Evolutionary conservation across 2,888 invertebrate species (phyloP).

Genomic region (Listrodromus nycthemerus): DNA sequence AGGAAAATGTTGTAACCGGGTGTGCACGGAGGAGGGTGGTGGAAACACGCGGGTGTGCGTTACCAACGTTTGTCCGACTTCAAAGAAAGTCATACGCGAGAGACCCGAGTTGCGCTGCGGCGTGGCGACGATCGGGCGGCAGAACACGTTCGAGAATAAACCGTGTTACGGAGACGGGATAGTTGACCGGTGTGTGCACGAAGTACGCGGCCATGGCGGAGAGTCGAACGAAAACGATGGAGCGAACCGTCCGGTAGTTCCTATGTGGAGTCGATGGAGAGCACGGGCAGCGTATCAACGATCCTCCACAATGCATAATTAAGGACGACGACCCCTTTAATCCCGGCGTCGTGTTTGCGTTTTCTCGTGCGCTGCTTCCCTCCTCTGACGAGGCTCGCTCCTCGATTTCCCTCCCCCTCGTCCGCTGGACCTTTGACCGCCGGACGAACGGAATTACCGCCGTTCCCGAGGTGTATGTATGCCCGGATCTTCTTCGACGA

Average conservation of each 20-base stretch:
- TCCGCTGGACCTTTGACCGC: conserved; percentile 75
- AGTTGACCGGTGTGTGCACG: conserved; percentile 33
- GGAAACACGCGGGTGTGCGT: conserved; percentile 4
- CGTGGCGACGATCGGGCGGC: conserved; percentile 22
- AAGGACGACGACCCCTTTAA: conserved; percentile 79
- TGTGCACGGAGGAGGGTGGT: conserved; percentile 1
- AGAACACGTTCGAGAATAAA: conserved; percentile 50
- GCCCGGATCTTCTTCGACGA: conserved; percentile 26
- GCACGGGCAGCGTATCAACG: conserved; percentile 69
- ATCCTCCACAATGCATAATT: conserved; percentile 79
- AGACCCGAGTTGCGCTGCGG: not conserved
- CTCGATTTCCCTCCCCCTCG: conserved; percentile 30
- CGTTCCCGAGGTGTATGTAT: conserved; percentile 56
- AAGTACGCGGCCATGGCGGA: not conserved
- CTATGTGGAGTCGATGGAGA: conserved; percentile 29
- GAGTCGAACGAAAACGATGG: conserved; percentile 69
- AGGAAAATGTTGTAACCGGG: conserved; percentile 37
- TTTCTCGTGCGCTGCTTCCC: conserved; percentile 72
- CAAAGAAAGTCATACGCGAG: conserved; percentile 48
- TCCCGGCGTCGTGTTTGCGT: conserved; percentile 78
- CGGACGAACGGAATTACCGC: conserved; percentile 74
- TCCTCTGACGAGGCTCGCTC: conserved; percentile 12
- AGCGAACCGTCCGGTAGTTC: conserved; percentile 57
- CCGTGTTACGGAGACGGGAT: not conserved
- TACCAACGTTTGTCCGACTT: conserved; percentile 55